phyloP scores from a whole-genome alignment of 1,140 invertebrate species.

The Hypsibius dujardini region DNA sequence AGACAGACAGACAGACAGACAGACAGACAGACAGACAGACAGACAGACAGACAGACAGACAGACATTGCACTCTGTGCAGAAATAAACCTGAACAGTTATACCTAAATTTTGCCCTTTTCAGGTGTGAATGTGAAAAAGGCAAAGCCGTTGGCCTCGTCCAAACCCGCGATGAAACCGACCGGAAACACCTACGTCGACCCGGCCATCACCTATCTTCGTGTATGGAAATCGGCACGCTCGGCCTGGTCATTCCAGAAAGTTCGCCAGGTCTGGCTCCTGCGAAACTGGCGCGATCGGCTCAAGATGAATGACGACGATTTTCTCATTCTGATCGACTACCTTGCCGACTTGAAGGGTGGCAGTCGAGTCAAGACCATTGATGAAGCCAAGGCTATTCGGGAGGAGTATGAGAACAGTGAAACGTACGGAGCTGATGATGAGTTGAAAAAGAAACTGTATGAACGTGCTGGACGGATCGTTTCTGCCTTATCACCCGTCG shows the following conservation, averaged over 20 bases:
- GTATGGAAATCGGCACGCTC: neutral
- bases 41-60: too few relatives aligned
- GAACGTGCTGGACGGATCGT: neutral
- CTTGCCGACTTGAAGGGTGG: neutral
- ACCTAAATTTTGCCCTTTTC: too few relatives aligned
- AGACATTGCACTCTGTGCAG: too few relatives aligned
- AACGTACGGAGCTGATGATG: neutral
- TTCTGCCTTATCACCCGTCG: neutral
- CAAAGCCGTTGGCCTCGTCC: too few relatives aligned
- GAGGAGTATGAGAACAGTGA: neutral
- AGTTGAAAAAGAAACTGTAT: neutral
- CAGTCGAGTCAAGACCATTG: neutral
- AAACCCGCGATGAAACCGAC: too few relatives aligned
- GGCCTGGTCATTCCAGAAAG: neutral
- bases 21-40: too few relatives aligned
- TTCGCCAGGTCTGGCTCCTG: neutral
- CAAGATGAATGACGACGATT: neutral
- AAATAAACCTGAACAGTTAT: too few relatives aligned
- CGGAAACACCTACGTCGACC: too few relatives aligned
- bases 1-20: too few relatives aligned
- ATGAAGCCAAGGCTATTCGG: neutral
- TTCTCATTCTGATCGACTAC: neutral
- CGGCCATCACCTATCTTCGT: neutral
- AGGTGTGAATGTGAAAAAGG: too few relatives aligned
- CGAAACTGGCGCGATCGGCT: neutral